Base-by-base conservation (phyloP, 2,113 vertebrate species). In the Saimiri boliviensis region DNA sequence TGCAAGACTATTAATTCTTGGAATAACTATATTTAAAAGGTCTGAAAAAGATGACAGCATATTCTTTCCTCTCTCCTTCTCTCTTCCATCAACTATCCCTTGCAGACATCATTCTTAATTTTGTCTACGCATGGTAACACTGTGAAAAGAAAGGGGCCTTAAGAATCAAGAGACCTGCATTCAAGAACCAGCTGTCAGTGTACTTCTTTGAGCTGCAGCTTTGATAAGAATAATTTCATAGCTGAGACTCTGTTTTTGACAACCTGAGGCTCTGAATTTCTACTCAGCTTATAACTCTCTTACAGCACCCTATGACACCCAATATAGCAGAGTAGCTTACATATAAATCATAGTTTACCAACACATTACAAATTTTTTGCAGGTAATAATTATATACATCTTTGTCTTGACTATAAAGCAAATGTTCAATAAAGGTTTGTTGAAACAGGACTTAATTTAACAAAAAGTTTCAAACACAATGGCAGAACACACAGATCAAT, bases 381-480 rank as follows among this genome's bases (percentile, higher is more conserved):
- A 77, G 17, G 30, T 13, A 89, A 91, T 56, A 79, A 86, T 68
- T n/a, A 86, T 52, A 90, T 21, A 83, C 40, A 93, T 45, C 52
- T 90, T 58, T 74, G 45, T 58, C 79, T 30, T 88, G 25, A 83
- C 79, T 94, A 74, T 6, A 85, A 83, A 92, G 77, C 13, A 91
- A 40, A 23, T 66, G 58, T 40, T 90, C 40, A 70, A 83, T 83
- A 97, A 87, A 91, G 40, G 4, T 47, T 76, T 71, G 63, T 42
- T 93, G 82, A 86, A 95, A 92, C 3, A 91, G 30, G 14, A 12
- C 27, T 93, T 91, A 88, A 84, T 66, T 52, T 63, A 95, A 93
- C 19, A 66, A 68, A 91, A 82, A 74, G 47, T 95, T 81, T 89
- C 74, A 32, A 77, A 42, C 14, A 27, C 42, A 77, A 86, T 0